These are phyloP conservation scores for Andrena camellia DNA, from an alignment of 2,888 invertebrate species.

Conservation along the genomic window DNA sequence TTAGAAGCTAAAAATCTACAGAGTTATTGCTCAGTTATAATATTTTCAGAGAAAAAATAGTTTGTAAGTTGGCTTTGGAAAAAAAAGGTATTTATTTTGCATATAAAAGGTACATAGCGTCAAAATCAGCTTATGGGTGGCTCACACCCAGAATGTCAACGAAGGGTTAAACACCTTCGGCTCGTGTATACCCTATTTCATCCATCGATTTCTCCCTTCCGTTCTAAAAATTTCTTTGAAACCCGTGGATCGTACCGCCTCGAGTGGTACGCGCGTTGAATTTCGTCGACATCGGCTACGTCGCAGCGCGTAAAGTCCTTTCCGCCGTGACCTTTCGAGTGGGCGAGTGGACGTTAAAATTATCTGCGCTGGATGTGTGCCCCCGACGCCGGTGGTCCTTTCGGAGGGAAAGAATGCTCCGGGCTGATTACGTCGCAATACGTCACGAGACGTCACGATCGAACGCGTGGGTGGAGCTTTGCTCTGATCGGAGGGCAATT, in stretches of 20 bases:
- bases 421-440: slow-evolving; percentile 15
- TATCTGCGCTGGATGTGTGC: not conserved
- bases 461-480: slow-evolving; percentile 13
- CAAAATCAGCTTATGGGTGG: too few species aligned
- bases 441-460: slow-evolving; percentile 8
- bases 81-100: too few species aligned
- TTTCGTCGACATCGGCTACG: not conserved
- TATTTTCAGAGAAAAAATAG: too few species aligned
- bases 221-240: not conserved
- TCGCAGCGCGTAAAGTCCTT: not conserved
- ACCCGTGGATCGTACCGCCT: not conserved
- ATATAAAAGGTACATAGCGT: too few species aligned
- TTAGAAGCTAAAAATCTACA: too few species aligned
- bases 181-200: slow-evolving; percentile 3
- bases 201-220: not conserved
- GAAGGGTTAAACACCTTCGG: not conserved
- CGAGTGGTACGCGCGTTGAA: slow-evolving; percentile 2
- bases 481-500: not conserved
- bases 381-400: not conserved
- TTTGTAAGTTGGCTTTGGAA: too few species aligned
- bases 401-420: not conserved
- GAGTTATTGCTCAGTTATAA: too few species aligned
- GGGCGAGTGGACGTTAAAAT: slow-evolving; percentile 12
- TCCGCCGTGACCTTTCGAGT: slow-evolving; percentile 20
- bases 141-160: too few species aligned